phyloP scores from a whole-genome alignment of 1,140 invertebrate genomes.

The Lepidotrigona ventralis region DNA sequence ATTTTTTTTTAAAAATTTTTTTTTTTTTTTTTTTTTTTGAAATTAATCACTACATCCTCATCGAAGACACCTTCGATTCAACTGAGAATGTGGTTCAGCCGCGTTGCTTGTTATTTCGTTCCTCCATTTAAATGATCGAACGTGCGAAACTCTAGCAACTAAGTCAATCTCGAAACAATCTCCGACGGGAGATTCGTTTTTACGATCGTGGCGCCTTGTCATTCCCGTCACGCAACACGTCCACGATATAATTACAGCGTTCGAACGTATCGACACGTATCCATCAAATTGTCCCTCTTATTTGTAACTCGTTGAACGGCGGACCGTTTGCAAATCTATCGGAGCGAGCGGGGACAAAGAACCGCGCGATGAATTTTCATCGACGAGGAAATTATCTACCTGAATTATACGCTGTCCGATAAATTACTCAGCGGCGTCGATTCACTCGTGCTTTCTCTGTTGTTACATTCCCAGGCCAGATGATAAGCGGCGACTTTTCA shows the following conservation, averaged over 20 bases:
- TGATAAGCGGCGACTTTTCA: background rate
- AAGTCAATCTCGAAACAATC: too few species aligned
- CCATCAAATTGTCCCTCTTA: background rate
- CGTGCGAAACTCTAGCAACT: too few species aligned
- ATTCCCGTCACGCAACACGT: background rate
- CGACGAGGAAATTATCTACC: too few species aligned
- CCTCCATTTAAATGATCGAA: too few species aligned
- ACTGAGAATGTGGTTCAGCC: background rate
- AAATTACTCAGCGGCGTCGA: background rate
- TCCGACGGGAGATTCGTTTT: too few species aligned
- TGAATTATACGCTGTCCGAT: background rate
- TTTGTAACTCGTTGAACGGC: background rate
- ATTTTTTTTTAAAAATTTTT: too few species aligned
- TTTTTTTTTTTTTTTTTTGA: background rate
- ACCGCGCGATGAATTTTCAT: background rate
- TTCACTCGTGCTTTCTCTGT: background rate
- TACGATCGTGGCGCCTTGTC: background rate
- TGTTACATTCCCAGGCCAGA: too few species aligned
- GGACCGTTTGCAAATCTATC: background rate
- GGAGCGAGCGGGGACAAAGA: background rate
- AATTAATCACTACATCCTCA: background rate
- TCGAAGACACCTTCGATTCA: background rate
- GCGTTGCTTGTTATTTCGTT: background rate
- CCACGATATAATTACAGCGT: background rate
- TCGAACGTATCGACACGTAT: background rate